Base-by-base conservation (phyloP, 2,797 vertebrate genomes). In the Chloroceryle amazona region DNA sequence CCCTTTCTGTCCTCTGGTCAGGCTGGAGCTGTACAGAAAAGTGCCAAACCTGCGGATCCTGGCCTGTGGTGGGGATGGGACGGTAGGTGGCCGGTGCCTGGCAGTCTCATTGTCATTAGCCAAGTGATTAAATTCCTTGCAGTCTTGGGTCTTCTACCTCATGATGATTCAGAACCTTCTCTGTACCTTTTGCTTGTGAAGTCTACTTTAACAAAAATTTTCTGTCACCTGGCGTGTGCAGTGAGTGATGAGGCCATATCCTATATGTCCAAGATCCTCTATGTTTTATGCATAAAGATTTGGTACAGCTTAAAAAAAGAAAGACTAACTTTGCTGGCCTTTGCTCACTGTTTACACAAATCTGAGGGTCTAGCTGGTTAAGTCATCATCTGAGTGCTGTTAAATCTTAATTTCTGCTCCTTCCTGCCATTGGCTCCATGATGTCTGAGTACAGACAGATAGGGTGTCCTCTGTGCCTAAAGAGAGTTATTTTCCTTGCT, bases 1-100 rank as follows among this genome's bases (percentile, higher is more conserved):
- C 8, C 28, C 15, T 71, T 5, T 5, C 8, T 7, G 37, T 83
- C 66, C 73, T 41, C 66, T 73, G 86, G 2, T 66, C 97, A 99
- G 99, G 97, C 98, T 99, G 98, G 99, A 99, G 96, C 95, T 99
- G 94, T 99, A 99, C 97, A 99, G 99, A 91, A 99, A 99, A 98
- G 99, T 99, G 98, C 99, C 99, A 98, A 99, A 99, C 97, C 98
- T 99, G 95, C 98, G 99, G 94, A 99, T 99, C 97, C 98, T 99
- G 44, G 99, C 99, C 91, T 99, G 99, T 11, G 99, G 99, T 6
- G 99, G 99, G 23, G 99, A 99, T 49, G 99, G 99, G 97, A 99
- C 99, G 97, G 99, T 99, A 97, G 97, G 98, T 97, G 79, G 10
- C 66, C 1, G 5, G 26, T 2, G 16, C 71, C n/a, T 47, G 65